Percentiles rank a stretch among this genome's conserved stretches.
These are phyloP conservation scores for Callinectes sapidus DNA, from an alignment of 2,888 invertebrate genomes.

Conservation along the genomic window DNA sequence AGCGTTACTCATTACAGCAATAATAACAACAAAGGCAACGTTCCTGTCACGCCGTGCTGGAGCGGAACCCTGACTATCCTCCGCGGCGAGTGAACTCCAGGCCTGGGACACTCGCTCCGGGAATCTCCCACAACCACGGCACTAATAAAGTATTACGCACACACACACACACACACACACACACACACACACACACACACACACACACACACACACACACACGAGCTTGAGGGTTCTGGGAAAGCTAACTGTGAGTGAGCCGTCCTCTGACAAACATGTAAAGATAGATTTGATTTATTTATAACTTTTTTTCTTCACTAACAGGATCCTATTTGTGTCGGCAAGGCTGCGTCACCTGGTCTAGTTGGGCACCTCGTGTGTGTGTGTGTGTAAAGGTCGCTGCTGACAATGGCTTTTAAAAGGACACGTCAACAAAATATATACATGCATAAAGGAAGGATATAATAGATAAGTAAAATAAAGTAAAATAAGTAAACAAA, in stretches of 20 bases:
- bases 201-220: constrained; percentile 18
- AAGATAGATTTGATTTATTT: not conserved
- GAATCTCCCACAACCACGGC: not conserved
- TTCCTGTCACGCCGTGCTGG: constrained; percentile 1
- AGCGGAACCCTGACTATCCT: not conserved
- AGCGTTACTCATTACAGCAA: not conserved
- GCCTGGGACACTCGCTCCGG: not conserved
- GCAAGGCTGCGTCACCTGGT: not conserved
- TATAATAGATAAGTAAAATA: not conserved
- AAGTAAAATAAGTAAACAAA: too few relatives aligned
- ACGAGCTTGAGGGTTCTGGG: not conserved
- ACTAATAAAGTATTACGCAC: not conserved
- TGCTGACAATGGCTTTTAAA: not conserved
- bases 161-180: constrained; percentile 5
- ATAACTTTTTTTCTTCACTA: not conserved
- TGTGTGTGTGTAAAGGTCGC: not conserved
- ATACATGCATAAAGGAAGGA: not conserved
- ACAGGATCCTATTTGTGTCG: not conserved
- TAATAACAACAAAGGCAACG: constrained; percentile 9
- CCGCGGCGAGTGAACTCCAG: not conserved
- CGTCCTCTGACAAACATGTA: not conserved
- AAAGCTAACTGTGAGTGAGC: not conserved
- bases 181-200: not conserved
- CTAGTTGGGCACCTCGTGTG: not conserved
- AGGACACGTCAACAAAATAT: not conserved